Evolutionary conservation across 2,888 invertebrate genomes (phyloP).

Genomic region (Coronaproctus castanopsis): DNA sequence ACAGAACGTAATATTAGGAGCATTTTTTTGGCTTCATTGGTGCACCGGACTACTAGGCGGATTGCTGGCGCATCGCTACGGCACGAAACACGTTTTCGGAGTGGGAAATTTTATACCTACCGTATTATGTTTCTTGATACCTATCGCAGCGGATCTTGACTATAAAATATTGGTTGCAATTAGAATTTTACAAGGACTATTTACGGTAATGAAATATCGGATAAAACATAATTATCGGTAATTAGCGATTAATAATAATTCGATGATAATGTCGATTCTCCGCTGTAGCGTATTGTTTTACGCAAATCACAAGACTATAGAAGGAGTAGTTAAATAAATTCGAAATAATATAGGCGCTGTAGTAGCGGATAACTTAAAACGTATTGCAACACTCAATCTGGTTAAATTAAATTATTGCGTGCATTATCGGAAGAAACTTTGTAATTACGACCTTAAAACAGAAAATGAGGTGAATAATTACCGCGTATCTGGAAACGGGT

Average conservation of each 20-base stretch:
- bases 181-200: constrained; percentile 44
- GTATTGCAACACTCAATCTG: too few relatives aligned
- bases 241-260: neutral
- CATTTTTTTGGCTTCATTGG: constrained; percentile 55
- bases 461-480: too few relatives aligned
- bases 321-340: too few relatives aligned
- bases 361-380: too few relatives aligned
- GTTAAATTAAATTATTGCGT: too few relatives aligned
- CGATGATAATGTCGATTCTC: too few relatives aligned
- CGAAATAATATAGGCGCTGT: too few relatives aligned
- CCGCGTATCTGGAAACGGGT: too few relatives aligned
- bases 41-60: constrained; percentile 51
- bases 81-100: constrained; percentile 50
- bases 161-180: constrained; percentile 35
- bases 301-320: too few relatives aligned
- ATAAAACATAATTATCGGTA: neutral
- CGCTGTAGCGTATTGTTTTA: too few relatives aligned
- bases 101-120: constrained; percentile 40
- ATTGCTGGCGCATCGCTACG: constrained; percentile 41
- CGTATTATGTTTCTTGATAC: constrained; percentile 42
- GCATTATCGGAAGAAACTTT: too few relatives aligned
- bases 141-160: constrained; percentile 38
- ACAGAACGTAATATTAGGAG: constrained; percentile 40
- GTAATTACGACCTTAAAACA: too few relatives aligned
- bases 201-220: constrained; percentile 34